Base-by-base conservation (phyloP, 2,113 vertebrate species). In the Salvator merianae region DNA sequence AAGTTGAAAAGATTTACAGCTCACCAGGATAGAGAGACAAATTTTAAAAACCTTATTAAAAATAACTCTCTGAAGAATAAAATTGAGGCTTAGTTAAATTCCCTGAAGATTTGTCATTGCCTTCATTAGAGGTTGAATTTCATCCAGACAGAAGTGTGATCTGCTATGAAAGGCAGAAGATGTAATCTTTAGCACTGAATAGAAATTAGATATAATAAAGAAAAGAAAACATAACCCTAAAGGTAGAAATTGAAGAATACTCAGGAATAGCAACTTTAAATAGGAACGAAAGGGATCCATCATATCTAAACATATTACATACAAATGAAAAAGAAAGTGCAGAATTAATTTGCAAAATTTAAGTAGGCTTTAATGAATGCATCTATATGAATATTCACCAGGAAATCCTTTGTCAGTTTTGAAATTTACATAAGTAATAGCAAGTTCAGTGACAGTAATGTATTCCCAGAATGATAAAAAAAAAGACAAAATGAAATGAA, bases 321-420 rank as follows among this genome's bases (percentile, higher is more conserved):
- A 30, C 32, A 70, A 77, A 82, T 30, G 28, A 62, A 40, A 20
- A 30, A 4, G 28, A 59, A 68, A 68, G 12, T 75, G 20, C 68
- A 59, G 26, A 47, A 83, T 81, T 81, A 82, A 81, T 88, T 87
- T 88, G 87, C 79, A 87, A 87, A 73, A 36, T 68, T 36, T 82
- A 83, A 70, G 5, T 71, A 2, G 0, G 62, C 20, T 83, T 28
- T 87, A 71, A 79, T 73, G 34, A 86, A 53, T 65, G 32, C 55
- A 20, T 66, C 74, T 82, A 76, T 71, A 92, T 73, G 63, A 90
- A 91, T 50, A 70, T 55, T 79, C 73, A 75, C 84, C 79, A 88
- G 79, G 82, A 77, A 62, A 84, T 77, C 59, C 8, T 47, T 89
- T 78, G 30, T 90, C 38, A 40, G 47, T 40, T 53, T 65, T 59